These are phyloP conservation scores for Leptinotarsa texana DNA, from an alignment of 1,140 invertebrate species.

Conservation along the genomic window DNA sequence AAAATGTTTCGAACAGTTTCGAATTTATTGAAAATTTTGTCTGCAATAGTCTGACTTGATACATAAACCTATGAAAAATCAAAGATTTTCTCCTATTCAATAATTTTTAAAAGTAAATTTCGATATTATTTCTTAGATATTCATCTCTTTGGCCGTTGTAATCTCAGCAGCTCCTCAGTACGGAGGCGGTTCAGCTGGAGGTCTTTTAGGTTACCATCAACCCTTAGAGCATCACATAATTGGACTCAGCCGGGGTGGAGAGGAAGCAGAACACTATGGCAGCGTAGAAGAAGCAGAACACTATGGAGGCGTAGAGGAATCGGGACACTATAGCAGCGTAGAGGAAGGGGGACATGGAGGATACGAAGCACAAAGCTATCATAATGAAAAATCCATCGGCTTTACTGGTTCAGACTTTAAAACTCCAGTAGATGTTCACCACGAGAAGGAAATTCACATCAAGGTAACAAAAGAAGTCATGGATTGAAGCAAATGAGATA, in stretches of 20 bases:
- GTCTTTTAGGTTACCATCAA: slow-evolving; percentile 25
- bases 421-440: slow-evolving; percentile 40
- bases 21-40: not conserved
- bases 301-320: slow-evolving; percentile 15
- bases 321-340: not conserved
- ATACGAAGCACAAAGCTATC: slow-evolving; percentile 1
- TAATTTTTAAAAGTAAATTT: too few species aligned
- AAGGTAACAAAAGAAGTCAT: slow-evolving; percentile 32
- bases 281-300: slow-evolving; percentile 22
- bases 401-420: slow-evolving; percentile 39
- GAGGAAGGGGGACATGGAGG: slow-evolving; percentile 12
- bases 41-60: too few species aligned
- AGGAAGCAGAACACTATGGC: slow-evolving; percentile 20
- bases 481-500: too few species aligned
- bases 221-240: slow-evolving; percentile 29
- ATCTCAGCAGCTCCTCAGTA: slow-evolving; percentile 27
- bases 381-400: slow-evolving; percentile 26
- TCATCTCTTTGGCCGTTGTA: slow-evolving; percentile 24
- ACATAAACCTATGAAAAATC: too few species aligned
- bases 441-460: slow-evolving; percentile 42
- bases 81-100: too few species aligned
- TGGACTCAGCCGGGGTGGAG: slow-evolving; percentile 37
- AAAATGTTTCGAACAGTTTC: too few species aligned
- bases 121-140: slow-evolving; percentile 13
- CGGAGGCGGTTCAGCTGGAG: slow-evolving; percentile 30